Evolutionary conservation across 2,113 vertebrate genomes (phyloP), one percentile per base, ranked within the genome.

Genomic region (Arenaria interpres): DNA sequence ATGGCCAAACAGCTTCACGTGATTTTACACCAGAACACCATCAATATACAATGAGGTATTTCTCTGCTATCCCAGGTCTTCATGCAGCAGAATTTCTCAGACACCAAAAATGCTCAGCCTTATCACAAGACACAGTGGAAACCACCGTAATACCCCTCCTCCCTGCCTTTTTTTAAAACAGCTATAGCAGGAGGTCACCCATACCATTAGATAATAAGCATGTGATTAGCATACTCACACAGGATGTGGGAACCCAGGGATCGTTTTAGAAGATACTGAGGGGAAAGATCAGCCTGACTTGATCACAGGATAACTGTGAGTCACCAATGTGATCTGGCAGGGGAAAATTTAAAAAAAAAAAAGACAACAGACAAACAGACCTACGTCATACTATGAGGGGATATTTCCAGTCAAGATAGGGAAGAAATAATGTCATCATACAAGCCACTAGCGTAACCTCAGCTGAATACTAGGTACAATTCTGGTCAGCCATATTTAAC

Each of bases 211-310:
- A 88, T 83, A 85, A 93, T 63, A 73, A 89, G 59, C 78, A 93
- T 94, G 90, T 94, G 96, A 97, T 96, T 73, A 95, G 41, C 73
- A 45, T 28, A 53, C 93, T 96, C 90, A 96, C 48, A 85, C 96
- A 96, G 96, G 96, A 97, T 96, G 96, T 96, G 96, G 96, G 91
- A 90, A 96, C 90, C 93, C 90, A 94, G 90, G 93, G 85, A 95
- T 91, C 12, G 0, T 68, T 95, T 69, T 9, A 83, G 88, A 93
- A 27, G 39, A 89, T n/a, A 95, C 73, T n/a, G 50, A 85, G 84
- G 56, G 85, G 74, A 57, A 95, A 95, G 74, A 96, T 95, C 89
- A 79, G 94, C 53, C 87, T 89, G 78, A 88, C 48, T 78, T 75
- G 87, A 96, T 96, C 95, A 97, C 74, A 93, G 75, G 96, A 48